A percentile compares a stretch with the other conserved stretches of the same genome.
phyloP scores from a whole-genome alignment of 2,797 vertebrate genomes.

The Bothrops alternatus region DNA sequence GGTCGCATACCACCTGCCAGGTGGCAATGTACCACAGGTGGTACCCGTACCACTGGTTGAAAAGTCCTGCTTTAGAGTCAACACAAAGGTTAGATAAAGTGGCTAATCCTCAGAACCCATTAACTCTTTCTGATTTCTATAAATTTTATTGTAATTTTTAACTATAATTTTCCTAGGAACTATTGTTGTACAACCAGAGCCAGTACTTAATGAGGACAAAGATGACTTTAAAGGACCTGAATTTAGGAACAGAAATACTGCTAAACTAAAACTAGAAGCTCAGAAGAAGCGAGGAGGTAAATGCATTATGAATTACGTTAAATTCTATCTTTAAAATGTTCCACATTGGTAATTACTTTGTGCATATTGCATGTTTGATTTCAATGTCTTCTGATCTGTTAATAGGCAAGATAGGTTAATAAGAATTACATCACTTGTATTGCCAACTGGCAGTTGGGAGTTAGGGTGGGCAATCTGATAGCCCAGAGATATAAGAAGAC shows the following conservation, averaged over 20 bases:
- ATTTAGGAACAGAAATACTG: slow-evolving; percentile 90
- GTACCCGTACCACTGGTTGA: no score
- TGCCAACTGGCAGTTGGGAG: neutral
- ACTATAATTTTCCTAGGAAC: slow-evolving; percentile 84
- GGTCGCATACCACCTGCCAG: no score
- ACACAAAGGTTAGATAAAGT: neutral
- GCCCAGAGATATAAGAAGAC: neutral
- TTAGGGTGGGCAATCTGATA: neutral
- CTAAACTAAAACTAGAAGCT: slow-evolving; percentile 89
- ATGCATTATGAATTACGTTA: slow-evolving; percentile 67
- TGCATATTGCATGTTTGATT: neutral
- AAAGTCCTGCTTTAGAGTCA: neutral
- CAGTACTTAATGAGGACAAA: slow-evolving; percentile 94
- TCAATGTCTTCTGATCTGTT: neutral
- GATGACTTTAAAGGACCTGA: slow-evolving; percentile 99
- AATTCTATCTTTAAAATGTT: slow-evolving; percentile 62
- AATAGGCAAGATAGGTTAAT: neutral
- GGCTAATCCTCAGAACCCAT: neutral
- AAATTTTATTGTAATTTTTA: slow-evolving; percentile 72
- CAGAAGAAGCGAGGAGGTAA: slow-evolving; percentile 89
- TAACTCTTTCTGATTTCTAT: neutral
- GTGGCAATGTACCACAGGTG: no score
- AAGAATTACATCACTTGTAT: neutral
- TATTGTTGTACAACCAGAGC: slow-evolving; percentile 92
- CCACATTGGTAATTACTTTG: neutral